Base-by-base conservation (phyloP, 2,797 vertebrate genomes). In the Oryzias sinensis region DNA sequence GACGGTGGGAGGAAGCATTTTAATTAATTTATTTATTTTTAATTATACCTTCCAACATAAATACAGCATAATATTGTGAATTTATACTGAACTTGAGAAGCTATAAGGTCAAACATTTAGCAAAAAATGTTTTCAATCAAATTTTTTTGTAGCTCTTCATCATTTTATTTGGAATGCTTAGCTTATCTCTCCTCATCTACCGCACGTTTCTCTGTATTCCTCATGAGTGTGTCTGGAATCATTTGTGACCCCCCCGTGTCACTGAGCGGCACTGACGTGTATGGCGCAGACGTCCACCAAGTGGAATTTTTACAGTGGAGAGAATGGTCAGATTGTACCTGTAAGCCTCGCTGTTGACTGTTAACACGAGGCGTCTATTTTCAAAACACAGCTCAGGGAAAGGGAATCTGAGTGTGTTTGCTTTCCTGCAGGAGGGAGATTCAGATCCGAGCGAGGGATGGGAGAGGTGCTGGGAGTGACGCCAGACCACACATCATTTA, bases 401-500 rank as follows among this genome's bases (percentile, higher is more conserved):
- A 64, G 76, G 61, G 72, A 81, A 80, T 85, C 75, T 79, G 75
- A 44, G 52, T 58, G 62, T 13, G 68, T 43, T 48, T 59, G 65
- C 48, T 61, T 74, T 60, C 33, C 58, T 80, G 81, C 75, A 43
- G 68, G 49, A 44, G 62, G 67, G 72, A 85, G 79, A 80, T 81
- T 76, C 45, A 57, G 71, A 74, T 82, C 63, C 33, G 41, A 59
- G 73, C n/a, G 53, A 71, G 64, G 79, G 78, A 81, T 70, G 77
- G 77, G 76, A 81, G 85, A 82, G 80, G 85, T 84, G 81, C 81
- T 80, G 84, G 87, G 88, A 90, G 84, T 70, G 80, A 81, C 65
- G 87, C 89, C 88, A 90, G 85, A 87, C 87, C 80, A 83, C 89
- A 87, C 83, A 86, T 88, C 82, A 85, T 87, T 90, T 89, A 89